phyloP scores from a whole-genome alignment of 64 coral and sea anemone genomes.

The Exaiptasia diaphana region DNA sequence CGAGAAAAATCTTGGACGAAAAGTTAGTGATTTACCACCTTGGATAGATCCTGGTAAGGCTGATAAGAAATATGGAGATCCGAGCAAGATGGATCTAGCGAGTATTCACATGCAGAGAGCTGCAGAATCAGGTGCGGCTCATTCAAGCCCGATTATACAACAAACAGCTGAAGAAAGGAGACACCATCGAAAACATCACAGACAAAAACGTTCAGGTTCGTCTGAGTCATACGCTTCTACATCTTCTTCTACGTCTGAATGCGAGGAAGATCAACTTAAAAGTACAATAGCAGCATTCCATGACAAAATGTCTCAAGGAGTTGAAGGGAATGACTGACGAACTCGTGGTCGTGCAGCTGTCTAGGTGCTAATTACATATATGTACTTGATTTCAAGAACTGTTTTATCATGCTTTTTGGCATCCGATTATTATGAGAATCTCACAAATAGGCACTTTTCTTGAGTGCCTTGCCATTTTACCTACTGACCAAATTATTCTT shows the following conservation, averaged over 20 bases:
- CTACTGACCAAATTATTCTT: no score
- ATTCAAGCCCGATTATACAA: background rate
- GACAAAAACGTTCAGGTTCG: background rate
- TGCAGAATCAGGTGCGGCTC: background rate
- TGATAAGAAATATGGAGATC: constrained; percentile 22
- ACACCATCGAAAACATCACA: background rate
- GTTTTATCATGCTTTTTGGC: no score
- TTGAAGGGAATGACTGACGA: no score
- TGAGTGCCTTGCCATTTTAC: no score
- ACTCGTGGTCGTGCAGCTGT: no score
- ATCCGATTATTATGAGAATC: no score
- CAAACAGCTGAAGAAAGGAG: constrained; percentile 2
- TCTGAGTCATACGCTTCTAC: background rate
- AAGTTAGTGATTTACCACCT: constrained; percentile 73
- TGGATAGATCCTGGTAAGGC: constrained; percentile 46
- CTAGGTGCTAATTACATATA: no score
- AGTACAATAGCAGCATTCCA: no score
- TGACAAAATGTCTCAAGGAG: no score
- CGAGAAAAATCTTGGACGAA: constrained; percentile 86
- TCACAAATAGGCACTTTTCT: no score
- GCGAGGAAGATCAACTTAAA: no score
- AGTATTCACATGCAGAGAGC: constrained; percentile 64
- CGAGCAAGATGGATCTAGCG: constrained; percentile 54
- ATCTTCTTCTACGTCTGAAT: background rate
- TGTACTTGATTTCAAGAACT: no score